Conservation (phyloP, 2,113 vertebrate species). For the Alethe castanea region DNA sequence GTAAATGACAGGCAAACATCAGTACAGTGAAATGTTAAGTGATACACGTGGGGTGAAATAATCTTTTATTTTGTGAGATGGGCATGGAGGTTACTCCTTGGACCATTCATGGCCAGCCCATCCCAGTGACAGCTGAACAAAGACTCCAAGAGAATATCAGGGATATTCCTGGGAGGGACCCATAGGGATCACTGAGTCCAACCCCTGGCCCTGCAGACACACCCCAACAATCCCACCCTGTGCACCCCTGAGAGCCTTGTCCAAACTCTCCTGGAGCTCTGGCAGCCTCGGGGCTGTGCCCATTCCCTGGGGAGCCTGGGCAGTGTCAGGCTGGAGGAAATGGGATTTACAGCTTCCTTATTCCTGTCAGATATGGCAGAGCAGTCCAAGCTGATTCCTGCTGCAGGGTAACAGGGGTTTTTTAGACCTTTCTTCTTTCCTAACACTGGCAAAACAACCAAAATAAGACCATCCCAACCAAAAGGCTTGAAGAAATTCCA, state of each 20-base stretch:
- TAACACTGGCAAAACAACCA: neutral
- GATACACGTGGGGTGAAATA: neutral
- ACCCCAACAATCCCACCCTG: neutral
- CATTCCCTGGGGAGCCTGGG: neutral
- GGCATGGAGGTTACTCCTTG: neutral
- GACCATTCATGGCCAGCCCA: neutral
- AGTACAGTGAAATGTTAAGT: neutral
- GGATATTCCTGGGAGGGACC: neutral
- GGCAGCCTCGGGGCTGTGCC: fast-evolving
- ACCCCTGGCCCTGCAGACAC: neutral
- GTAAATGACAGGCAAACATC: neutral
- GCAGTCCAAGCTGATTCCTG: neutral
- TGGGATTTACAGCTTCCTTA: neutral
- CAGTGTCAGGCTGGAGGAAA: neutral
- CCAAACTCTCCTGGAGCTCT: neutral
- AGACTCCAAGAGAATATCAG: neutral
- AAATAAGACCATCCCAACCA: neutral
- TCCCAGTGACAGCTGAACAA: neutral
- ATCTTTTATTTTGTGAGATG: neutral
- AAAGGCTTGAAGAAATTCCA: conserved; percentile 46
- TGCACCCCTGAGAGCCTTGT: fast-evolving
- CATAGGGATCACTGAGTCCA: neutral
- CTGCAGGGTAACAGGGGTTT: neutral
- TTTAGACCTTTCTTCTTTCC: neutral
- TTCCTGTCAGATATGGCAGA: neutral